phyloP scores from a whole-genome alignment of 2,113 vertebrate genomes.

The Halichoeres trimaculatus region DNA sequence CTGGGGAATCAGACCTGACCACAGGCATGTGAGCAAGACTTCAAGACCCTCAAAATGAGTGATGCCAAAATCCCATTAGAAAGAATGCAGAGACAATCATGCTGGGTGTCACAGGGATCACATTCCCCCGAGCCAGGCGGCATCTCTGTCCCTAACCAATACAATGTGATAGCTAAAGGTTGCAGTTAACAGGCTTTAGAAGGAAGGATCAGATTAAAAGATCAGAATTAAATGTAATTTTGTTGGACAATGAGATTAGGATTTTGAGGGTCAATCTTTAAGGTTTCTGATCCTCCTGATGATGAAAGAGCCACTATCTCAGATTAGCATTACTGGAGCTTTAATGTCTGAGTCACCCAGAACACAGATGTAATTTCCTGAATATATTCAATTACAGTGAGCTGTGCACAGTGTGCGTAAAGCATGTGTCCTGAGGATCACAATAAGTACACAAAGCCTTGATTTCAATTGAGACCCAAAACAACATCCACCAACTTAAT shows the following conservation, averaged over 20 bases:
- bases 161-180: slow-evolving; percentile 7
- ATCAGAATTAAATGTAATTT: slow-evolving; percentile 52
- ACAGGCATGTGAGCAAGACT: slow-evolving; percentile 53
- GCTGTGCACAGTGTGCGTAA: slow-evolving; percentile 53
- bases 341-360: not conserved
- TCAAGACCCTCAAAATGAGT: slow-evolving; percentile 37
- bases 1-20: slow-evolving; percentile 34
- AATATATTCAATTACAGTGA: slow-evolving; percentile 31
- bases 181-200: slow-evolving; percentile 20
- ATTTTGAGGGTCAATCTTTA: not conserved
- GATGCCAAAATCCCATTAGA: slow-evolving; percentile 38
- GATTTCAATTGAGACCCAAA: slow-evolving; percentile 24
- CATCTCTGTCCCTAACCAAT: slow-evolving; percentile 37
- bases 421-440: slow-evolving; percentile 19
- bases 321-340: not conserved
- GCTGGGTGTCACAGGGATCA: slow-evolving; percentile 49
- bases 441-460: slow-evolving; percentile 1
- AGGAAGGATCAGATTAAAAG: slow-evolving; percentile 37
- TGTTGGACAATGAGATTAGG: slow-evolving; percentile 35
- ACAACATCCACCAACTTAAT: slow-evolving; percentile 7
- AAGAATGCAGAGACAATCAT: slow-evolving; percentile 51
- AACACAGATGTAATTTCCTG: not conserved
- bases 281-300: not conserved
- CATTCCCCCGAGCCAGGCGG: slow-evolving; percentile 40
- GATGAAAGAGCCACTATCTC: slow-evolving; percentile 19